Evolutionary conservation across 1,140 invertebrate species (phyloP), one percentile per base, ranked within the genome.

Genomic region (Drosophila takahashii): DNA sequence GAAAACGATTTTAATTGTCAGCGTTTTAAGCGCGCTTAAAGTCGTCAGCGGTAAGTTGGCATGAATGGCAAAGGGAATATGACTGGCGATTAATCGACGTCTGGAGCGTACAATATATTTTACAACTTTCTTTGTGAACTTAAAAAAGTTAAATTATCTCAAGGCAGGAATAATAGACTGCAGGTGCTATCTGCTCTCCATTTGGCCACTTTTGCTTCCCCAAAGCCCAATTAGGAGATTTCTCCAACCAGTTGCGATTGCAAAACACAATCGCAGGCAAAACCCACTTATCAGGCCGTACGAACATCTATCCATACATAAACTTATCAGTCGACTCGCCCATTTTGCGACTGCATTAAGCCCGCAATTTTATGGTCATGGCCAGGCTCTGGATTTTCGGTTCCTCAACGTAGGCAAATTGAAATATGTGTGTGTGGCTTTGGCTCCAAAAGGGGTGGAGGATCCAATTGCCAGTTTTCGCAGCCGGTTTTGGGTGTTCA

Each of bases 1-100:
- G 71, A 67, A 84, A 76, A 76, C 62, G 72, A 66, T 76, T 76
- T 84, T 84, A 79, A 84, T 84, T 84, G 76, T 84, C 80, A 84
- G 80, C 80, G 42, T 79, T 83, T 81, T 77, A 74, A 67, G 58
- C 62, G 45, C 66, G 29, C 27, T 83, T 84, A 71, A 79, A 84
- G 61, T 83, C 51, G 50, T 27, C 41, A 41, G 48, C 32, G 69
- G 51, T 44, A 70, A 57, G 51, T 70, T 26, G 26, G 51, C 32
- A n/a, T 27, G 16, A 32, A 60, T 22, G 32, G 34, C 22, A 37
- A 37, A 34, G 16, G 57, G 57, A 62, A 62, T 62, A 27, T 15
- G 34, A n/a, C 13, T 26, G 34, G 16, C 18, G 11, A 13, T 11
- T 13, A 32, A 16, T 32, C 50, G 50, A 13, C 9, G 13, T 15